These are phyloP conservation scores for Sarcophilus harrisii DNA, from an alignment of 2,797 vertebrate species.

Conservation along the genomic window DNA sequence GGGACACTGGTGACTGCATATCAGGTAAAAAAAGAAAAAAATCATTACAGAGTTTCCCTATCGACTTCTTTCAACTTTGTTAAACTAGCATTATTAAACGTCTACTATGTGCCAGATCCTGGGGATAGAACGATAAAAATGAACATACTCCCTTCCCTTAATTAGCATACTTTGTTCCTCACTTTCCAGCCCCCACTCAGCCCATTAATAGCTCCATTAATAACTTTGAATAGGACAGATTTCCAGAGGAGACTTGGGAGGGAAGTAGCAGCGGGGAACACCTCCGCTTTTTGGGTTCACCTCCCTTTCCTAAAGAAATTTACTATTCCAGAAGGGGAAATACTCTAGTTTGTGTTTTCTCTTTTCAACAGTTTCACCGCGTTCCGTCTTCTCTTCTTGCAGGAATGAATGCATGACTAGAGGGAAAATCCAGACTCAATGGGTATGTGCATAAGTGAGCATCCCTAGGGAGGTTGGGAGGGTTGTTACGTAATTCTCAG, in stretches of 20 bases:
- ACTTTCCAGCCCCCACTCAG: neutral
- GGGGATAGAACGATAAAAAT: neutral
- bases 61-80: neutral
- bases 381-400: neutral
- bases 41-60: neutral
- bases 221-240: neutral
- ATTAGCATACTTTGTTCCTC: neutral
- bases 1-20: neutral
- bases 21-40: neutral
- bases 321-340: neutral
- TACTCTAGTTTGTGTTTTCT: neutral
- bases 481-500: neutral
- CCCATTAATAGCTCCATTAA: neutral
- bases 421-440: neutral
- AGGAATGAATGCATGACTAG: neutral
- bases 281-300: neutral
- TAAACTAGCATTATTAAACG: neutral
- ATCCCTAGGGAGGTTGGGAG: neutral
- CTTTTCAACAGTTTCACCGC: neutral
- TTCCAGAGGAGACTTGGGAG: neutral
- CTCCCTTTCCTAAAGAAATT: neutral
- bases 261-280: neutral
- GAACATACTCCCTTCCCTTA: neutral
- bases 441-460: neutral
- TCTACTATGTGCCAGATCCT: neutral